Conservation (phyloP, 2,888 invertebrate genomes). For the Anthoptus insignis region DNA sequence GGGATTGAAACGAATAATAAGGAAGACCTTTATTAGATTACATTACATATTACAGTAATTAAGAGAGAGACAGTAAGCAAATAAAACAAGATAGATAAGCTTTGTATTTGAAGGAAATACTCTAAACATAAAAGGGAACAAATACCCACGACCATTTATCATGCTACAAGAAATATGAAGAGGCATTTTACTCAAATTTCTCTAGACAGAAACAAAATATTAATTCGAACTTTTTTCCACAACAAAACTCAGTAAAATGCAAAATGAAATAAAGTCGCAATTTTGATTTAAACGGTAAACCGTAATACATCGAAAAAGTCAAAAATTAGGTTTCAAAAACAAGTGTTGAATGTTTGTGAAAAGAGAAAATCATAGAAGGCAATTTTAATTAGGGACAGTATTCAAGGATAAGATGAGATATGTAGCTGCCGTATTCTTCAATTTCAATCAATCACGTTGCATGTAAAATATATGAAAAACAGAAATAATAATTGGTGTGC, state of each 20-base stretch:
- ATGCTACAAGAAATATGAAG: slow-evolving; percentile 28
- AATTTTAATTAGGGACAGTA: slow-evolving; percentile 13
- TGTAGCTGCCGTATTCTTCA: slow-evolving; percentile 20
- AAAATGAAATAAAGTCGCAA: slow-evolving; percentile 16
- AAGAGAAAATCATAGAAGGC: slow-evolving; percentile 74
- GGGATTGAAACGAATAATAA: background rate
- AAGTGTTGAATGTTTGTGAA: slow-evolving; percentile 83
- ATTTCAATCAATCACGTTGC: slow-evolving; percentile 13
- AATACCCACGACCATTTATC: slow-evolving; percentile 27
- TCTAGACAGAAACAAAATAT: slow-evolving; percentile 2
- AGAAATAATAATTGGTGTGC: slow-evolving; percentile 26
- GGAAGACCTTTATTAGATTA: background rate
- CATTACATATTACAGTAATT: background rate
- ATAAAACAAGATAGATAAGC: slow-evolving; percentile 23
- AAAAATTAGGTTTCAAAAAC: slow-evolving; percentile 3
- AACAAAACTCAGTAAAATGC: slow-evolving; percentile 9
- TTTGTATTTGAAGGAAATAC: slow-evolving; percentile 12
- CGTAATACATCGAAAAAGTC: background rate
- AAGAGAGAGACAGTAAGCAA: background rate
- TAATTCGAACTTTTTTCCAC: no score
- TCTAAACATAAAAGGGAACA: slow-evolving; percentile 18
- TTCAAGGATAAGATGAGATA: slow-evolving; percentile 10
- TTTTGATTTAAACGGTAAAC: slow-evolving; percentile 12
- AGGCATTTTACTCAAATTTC: slow-evolving; percentile 19
- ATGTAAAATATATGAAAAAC: background rate